Conservation (phyloP, 2,888 invertebrate species). For the Timema podura region DNA sequence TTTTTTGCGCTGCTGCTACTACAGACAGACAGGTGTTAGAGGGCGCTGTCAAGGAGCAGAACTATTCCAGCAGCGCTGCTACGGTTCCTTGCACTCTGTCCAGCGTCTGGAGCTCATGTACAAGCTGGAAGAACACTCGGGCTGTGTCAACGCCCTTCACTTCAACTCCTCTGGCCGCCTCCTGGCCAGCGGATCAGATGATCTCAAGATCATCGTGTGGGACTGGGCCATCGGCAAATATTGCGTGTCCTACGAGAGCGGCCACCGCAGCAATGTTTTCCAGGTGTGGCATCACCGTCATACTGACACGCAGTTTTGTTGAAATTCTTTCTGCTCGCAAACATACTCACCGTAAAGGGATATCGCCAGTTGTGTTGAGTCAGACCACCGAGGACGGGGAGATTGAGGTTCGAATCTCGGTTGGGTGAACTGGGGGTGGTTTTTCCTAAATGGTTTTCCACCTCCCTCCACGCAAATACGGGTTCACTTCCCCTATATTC, state of each 20-base stretch:
- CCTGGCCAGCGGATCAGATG: constrained; percentile 88
- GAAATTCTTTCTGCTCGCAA: too few relatives aligned
- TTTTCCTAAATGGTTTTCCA: too few relatives aligned
- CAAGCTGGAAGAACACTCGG: constrained; percentile 72
- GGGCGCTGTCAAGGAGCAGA: constrained; percentile 47
- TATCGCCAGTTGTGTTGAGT: too few relatives aligned
- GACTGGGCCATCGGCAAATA: constrained; percentile 76
- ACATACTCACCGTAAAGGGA: too few relatives aligned
- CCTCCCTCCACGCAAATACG: too few relatives aligned
- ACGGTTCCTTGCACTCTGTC: constrained; percentile 76
- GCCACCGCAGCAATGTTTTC: constrained; percentile 85
- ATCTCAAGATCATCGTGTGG: constrained; percentile 82
- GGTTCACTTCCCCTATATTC: too few relatives aligned
- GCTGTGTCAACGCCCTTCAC: constrained; percentile 89
- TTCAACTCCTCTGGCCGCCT: constrained; percentile 77
- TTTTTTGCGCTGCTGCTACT: background rate
- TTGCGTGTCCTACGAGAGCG: constrained; percentile 66
- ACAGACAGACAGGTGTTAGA: constrained; percentile 44
- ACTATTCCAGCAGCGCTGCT: constrained; percentile 66
- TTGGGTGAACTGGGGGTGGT: too few relatives aligned
- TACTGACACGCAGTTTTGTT: too few relatives aligned
- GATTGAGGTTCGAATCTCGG: too few relatives aligned
- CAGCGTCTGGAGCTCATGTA: constrained; percentile 76
- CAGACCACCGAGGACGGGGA: too few relatives aligned
- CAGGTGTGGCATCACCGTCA: constrained; percentile 43